Base-by-base conservation (phyloP, 2,797 vertebrate species). In the Euthynnus affinis region DNA sequence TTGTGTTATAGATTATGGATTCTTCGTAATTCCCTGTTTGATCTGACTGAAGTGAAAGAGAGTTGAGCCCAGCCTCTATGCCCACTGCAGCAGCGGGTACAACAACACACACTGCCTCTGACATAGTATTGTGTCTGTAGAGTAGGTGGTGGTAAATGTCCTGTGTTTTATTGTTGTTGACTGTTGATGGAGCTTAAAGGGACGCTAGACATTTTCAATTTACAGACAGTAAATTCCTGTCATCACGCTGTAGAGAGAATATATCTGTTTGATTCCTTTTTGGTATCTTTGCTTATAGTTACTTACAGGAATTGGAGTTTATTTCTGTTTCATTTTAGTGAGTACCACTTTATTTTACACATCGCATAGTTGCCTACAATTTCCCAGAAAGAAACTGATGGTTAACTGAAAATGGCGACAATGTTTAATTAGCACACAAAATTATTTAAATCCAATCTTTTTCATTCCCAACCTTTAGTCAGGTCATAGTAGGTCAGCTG, bases 101-200 rank as follows among this genome's bases (percentile, higher is more conserved):
- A 91, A 95, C 95, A 96, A 96, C 94, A 95, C 95, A 96, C 94
- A 95, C 94, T 94, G 93, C 93, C 91, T 89, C 86, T 95, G 95
- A 91, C 83, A 83, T 90, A 84, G 82, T 94, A 82, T 81, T 93
- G 87, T 92, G 89, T 89, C 83, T 60, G 55, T 86, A 69, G 71
- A 77, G 67, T 78, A 58, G 94, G 92, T 92, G 92, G 95, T 88
- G 80, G 61, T 77, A 75, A 78, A 76, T 46, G 83, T 92, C 65
- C 63, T 62, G 84, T 93, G 88, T 94, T 81, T 94, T 53, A 9
- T 25, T 58, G 87, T 87, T 92, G 89, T 94, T 88, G 85, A 93
- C 86, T 93, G 93, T 66, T 71, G 46, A 63, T 23, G 65, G 69
- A 80, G 81, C 27, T 89, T 77, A 86, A 92, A 88, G 82, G 85